Evolutionary conservation across 2,797 vertebrate species (phyloP).

Genomic region (Hyperoplus immaculatus): DNA sequence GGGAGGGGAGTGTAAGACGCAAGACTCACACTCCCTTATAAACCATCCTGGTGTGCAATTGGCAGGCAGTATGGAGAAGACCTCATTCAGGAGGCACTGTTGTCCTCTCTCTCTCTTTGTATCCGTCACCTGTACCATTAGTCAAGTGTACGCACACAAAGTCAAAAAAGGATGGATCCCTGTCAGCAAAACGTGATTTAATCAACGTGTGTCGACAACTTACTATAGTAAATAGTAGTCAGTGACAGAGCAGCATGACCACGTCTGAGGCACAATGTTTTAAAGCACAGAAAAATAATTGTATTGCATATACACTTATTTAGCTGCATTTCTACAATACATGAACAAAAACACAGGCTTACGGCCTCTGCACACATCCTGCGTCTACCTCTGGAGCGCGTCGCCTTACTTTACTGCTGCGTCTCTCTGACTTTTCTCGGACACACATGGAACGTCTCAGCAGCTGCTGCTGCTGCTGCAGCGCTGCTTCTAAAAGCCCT

Average conservation of each 20-base stretch:
- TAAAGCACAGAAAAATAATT: neutral
- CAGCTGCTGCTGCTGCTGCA: no score
- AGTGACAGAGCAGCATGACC: neutral
- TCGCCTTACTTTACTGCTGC: no score
- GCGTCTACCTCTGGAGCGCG: no score
- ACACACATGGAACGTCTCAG: no score
- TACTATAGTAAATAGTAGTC: neutral
- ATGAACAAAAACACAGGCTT: neutral
- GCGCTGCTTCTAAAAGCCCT: no score
- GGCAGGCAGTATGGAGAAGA: neutral
- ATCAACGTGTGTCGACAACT: neutral
- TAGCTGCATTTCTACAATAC: neutral
- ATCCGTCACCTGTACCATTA: constrained; percentile 20
- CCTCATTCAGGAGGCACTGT: constrained; percentile 12
- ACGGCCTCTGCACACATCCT: neutral
- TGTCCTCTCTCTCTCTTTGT: constrained; percentile 11
- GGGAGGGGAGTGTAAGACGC: constrained; percentile 24
- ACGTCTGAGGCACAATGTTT: neutral
- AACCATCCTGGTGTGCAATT: constrained; percentile 13
- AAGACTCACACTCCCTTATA: constrained; percentile 21
- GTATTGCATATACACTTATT: neutral
- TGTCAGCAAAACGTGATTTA: neutral
- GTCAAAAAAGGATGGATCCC: neutral
- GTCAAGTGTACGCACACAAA: neutral
- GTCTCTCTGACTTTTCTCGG: no score